Percentiles rank a stretch among this genome's conserved stretches.
phyloP scores from a whole-genome alignment of 2,797 vertebrate genomes.

The Neostethus bicornis region DNA sequence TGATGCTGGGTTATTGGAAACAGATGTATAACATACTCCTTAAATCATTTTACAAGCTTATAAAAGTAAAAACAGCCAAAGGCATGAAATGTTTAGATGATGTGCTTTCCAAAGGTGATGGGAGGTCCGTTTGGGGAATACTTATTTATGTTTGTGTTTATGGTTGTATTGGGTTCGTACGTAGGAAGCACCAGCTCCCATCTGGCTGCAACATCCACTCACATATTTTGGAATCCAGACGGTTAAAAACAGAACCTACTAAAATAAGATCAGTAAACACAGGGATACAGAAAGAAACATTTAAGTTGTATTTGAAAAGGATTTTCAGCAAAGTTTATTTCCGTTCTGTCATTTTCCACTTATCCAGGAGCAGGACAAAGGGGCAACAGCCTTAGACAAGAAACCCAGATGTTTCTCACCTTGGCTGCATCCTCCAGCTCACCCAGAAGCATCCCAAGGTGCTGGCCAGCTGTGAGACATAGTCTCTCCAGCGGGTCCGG shows the following conservation, averaged over 20 bases:
- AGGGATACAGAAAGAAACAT: too few relatives aligned
- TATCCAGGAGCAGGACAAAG: too few relatives aligned
- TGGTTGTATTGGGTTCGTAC: conserved; percentile 42
- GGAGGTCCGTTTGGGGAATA: conserved; percentile 12
- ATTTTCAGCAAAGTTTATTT: too few relatives aligned
- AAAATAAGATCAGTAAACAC: conserved; percentile 14
- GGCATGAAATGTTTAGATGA: conserved; percentile 22
- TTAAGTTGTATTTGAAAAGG: too few relatives aligned
- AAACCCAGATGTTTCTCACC: too few relatives aligned
- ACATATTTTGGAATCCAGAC: conserved; percentile 43
- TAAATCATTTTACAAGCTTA: conserved; percentile 34
- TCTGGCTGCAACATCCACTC: conserved; percentile 63
- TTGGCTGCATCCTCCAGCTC: too few relatives aligned
- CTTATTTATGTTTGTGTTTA: conserved; percentile 61
- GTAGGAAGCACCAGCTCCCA: conserved; percentile 53
- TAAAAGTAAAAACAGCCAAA: conserved; percentile 27
- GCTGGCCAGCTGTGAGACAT: too few relatives aligned
- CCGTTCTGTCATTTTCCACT: too few relatives aligned
- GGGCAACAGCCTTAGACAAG: too few relatives aligned
- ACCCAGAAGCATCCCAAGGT: too few relatives aligned
- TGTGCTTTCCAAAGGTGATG: conserved; percentile 12
- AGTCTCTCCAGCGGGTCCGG: too few relatives aligned
- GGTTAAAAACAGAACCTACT: conserved; percentile 23
- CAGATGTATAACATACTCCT: conserved; percentile 33
- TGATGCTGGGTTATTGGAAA: conserved; percentile 23